A percentile compares a stretch with the other conserved stretches of the same genome.
Conservation (phyloP, 2,888 invertebrate species). For the Allygus modestus region DNA sequence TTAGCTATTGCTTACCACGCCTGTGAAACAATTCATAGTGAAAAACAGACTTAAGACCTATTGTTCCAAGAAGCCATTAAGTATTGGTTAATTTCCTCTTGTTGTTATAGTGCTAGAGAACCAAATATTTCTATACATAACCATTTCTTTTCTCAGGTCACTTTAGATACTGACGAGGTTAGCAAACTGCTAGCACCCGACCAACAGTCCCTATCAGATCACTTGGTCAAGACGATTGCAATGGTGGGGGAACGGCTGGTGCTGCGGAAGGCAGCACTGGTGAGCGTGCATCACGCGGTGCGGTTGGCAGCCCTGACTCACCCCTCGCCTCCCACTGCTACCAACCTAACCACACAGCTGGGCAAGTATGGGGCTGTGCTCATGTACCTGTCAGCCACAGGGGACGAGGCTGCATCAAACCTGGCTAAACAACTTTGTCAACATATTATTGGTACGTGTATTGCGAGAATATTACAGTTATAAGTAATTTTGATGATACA, state of each 20-base stretch:
- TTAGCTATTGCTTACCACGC: no score
- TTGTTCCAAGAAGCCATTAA: no score
- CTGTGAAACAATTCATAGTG: no score
- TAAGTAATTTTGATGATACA: no score
- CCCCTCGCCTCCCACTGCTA: slow-evolving; percentile 78
- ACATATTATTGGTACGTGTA: slow-evolving; percentile 87
- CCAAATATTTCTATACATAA: no score
- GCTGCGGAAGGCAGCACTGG: slow-evolving; percentile 86
- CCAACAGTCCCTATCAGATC: slow-evolving; percentile 87
- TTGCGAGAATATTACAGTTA: no score
- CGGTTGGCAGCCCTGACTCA: slow-evolving; percentile 87
- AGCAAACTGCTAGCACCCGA: slow-evolving; percentile 80
- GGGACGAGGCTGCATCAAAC: slow-evolving; percentile 73
- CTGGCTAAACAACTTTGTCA: slow-evolving; percentile 90
- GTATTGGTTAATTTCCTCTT: no score
- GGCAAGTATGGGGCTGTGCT: slow-evolving; percentile 94
- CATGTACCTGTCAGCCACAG: slow-evolving; percentile 79
- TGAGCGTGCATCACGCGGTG: slow-evolving; percentile 79
- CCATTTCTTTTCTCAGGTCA: slow-evolving; percentile 62
- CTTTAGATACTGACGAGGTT: slow-evolving; percentile 81
- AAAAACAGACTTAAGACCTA: no score
- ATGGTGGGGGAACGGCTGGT: slow-evolving; percentile 94
- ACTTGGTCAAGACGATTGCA: slow-evolving; percentile 91
- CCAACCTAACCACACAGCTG: slow-evolving; percentile 16
- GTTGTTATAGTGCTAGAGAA: no score